phyloP scores from a whole-genome alignment of 2,113 vertebrate genomes.

The Hippolais icterina region DNA sequence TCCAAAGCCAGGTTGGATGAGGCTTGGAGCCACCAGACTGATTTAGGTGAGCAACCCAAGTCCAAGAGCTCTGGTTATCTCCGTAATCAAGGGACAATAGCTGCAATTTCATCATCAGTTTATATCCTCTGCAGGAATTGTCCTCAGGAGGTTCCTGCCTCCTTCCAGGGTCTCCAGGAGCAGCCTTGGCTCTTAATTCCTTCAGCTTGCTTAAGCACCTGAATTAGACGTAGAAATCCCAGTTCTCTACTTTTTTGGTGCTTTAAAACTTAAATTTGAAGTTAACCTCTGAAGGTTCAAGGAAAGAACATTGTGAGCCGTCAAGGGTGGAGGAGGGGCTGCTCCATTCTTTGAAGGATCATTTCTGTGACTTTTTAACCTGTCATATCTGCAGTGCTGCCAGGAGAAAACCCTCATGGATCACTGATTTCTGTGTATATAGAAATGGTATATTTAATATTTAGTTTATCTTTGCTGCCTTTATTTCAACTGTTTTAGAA shows the following conservation, averaged over 20 bases:
- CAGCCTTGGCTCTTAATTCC: neutral
- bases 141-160: neutral
- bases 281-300: neutral
- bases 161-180: neutral
- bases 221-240: neutral
- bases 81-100: neutral
- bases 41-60: neutral
- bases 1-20: rapidly evolving
- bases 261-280: neutral
- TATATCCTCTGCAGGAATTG: neutral
- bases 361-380: neutral
- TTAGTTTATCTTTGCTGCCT: neutral
- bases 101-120: neutral
- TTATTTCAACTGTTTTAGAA: neutral
- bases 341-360: neutral
- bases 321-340: neutral
- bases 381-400: neutral
- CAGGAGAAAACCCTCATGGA: neutral
- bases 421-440: neutral
- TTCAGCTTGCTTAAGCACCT: neutral
- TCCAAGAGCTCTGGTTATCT: neutral
- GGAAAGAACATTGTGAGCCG: neutral
- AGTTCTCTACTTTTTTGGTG: neutral
- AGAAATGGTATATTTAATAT: neutral
- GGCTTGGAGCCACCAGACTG: neutral